These are phyloP conservation scores for Trichomalopsis sarcophagae DNA, from an alignment of 1,140 invertebrate genomes.

Conservation along the genomic window DNA sequence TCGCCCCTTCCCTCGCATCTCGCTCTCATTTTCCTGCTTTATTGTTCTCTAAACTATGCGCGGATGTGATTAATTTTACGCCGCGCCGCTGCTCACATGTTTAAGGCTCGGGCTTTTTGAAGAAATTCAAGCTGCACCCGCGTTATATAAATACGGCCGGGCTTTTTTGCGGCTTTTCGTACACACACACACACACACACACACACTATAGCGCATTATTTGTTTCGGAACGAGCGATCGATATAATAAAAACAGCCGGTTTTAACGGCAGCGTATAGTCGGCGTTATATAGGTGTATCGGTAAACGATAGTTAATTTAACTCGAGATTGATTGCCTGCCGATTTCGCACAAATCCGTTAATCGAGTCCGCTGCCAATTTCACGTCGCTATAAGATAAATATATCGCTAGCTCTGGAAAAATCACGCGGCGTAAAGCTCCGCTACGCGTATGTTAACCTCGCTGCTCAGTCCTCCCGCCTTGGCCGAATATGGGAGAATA, in stretches of 20 bases:
- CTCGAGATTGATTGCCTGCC: no score
- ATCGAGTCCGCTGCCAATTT: no score
- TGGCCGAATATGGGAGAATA: background rate
- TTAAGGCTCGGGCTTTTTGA: conserved; percentile 24
- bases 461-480: background rate
- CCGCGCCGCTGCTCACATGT: conserved; percentile 28
- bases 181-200: no score
- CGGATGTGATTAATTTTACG: conserved; percentile 49
- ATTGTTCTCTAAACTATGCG: conserved; percentile 51
- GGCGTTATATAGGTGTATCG: no score
- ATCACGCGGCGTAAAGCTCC: conserved; percentile 18
- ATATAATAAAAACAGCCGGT: no score
- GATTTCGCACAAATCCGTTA: no score
- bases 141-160: background rate
- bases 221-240: background rate
- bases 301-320: no score
- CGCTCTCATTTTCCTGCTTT: conserved; percentile 43
- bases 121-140: conserved; percentile 32
- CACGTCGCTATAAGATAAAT: no score
- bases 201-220: conserved; percentile 4
- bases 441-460: background rate
- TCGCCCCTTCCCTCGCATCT: background rate
- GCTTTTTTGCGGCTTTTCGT: no score
- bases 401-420: background rate
- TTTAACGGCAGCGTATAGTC: background rate